Evolutionary conservation across 2,113 vertebrate species (phyloP), one percentile per base, ranked within the genome.

Genomic region (Leuciscus idus): DNA sequence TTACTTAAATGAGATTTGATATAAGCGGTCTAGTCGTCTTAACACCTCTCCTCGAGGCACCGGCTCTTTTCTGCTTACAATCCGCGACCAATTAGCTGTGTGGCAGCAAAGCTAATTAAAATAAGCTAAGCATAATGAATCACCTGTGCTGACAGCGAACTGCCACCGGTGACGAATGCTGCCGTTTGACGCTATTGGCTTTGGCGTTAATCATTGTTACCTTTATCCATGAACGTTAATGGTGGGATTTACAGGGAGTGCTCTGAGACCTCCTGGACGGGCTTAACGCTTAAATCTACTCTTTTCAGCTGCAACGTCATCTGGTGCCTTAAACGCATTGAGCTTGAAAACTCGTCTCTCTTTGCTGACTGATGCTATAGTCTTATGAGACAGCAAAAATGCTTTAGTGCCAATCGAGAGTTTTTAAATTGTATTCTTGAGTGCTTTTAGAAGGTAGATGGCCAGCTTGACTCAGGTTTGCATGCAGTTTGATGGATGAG

Each of bases 91-190:
- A 93, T 94, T 93, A 94, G 90, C 92, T 81, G 86, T 86, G 26
- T 84, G 83, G 81, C 74, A 84, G 85, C n/a, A 73, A 88, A 91
- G 92, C 89, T 92, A 92, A 94, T 94, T 93, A 89, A 93, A 92
- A 89, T 89, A 86, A 92, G 93, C 92, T 92, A 90, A 92, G 89
- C 88, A 88, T 91, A 94, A 93, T 92, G 83, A 93, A 92, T 93
- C 89, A 89, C 91, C 91, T 89, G 86, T 77, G 87, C 88, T 75
- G 87, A 83, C 90, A 89, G 89, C 88, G 85, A 84, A 84, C 88
- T 59, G 87, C 89, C 87, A 90, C 77, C 84, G 88, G 90, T 92
- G 90, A 91, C 77, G 77, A 88, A 92, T 88, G 87, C 84, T 85
- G 77, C 84, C 79, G 82, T 83, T 80, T 86, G 90, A 87, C 84